These are phyloP conservation scores for Lochmaea capreae DNA, from an alignment of 2,888 invertebrate genomes.

Conservation along the genomic window DNA sequence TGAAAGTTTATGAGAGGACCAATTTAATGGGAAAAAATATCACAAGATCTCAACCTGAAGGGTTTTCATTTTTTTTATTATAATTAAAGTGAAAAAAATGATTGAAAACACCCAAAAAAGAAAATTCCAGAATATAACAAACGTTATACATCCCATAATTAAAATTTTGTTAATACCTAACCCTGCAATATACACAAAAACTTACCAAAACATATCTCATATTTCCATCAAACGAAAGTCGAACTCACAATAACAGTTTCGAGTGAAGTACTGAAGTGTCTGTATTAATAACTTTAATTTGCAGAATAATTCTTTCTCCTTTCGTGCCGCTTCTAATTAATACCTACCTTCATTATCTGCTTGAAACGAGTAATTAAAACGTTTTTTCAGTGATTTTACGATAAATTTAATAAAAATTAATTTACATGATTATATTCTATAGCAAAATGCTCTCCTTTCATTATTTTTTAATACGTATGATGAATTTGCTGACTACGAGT, in stretches of 20 bases:
- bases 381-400: conserved; percentile 21
- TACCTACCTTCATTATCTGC: conserved; percentile 14
- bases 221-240: conserved; percentile 39
- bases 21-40: too few relatives aligned
- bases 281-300: conserved; percentile 44
- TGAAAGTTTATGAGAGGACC: too few relatives aligned
- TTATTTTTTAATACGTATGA: conserved; percentile 3
- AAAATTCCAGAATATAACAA: too few relatives aligned
- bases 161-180: not conserved
- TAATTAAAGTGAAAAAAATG: too few relatives aligned
- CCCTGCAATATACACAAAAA: not conserved
- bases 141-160: too few relatives aligned
- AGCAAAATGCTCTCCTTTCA: not conserved
- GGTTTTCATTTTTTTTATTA: too few relatives aligned
- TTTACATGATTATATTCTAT: conserved; percentile 8
- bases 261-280: conserved; percentile 36
- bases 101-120: too few relatives aligned
- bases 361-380: conserved; percentile 14
- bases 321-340: conserved; percentile 38
- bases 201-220: conserved; percentile 44
- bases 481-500: not conserved
- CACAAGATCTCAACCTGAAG: too few relatives aligned
- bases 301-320: conserved; percentile 43
- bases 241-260: conserved; percentile 38
- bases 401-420: conserved; percentile 9